Evolutionary conservation across 1,140 invertebrate species (phyloP).

Genomic region (Parapsyche elsis): DNA sequence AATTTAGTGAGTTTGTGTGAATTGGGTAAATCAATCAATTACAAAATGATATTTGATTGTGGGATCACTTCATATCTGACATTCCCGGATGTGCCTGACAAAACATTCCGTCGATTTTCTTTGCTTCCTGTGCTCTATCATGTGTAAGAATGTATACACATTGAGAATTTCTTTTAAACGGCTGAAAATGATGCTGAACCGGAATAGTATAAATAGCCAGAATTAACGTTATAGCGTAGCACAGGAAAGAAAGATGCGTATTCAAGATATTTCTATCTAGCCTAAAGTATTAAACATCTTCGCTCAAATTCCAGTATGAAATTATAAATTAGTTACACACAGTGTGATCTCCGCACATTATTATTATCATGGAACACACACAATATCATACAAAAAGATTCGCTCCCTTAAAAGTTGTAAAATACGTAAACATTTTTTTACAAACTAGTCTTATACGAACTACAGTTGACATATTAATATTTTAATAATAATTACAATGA

Average conservation of each 20-base stretch:
- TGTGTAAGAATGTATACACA: neutral
- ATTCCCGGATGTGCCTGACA: neutral
- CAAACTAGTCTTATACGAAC: slow-evolving; percentile 43
- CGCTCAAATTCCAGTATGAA: slow-evolving; percentile 40
- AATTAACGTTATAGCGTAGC: slow-evolving; percentile 7
- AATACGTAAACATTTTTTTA: slow-evolving; percentile 50
- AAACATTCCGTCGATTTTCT: neutral
- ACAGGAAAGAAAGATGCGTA: slow-evolving; percentile 39
- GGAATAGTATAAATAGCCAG: no score
- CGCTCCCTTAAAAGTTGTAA: slow-evolving; percentile 45
- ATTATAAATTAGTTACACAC: slow-evolving; percentile 53
- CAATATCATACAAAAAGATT: slow-evolving; percentile 55
- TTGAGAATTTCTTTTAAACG: no score
- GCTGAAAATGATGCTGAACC: no score
- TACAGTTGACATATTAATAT: slow-evolving; percentile 48
- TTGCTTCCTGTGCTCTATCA: neutral
- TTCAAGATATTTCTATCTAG: slow-evolving; percentile 39
- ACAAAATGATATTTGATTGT: no score
- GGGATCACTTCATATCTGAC: no score
- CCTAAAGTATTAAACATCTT: slow-evolving; percentile 39
- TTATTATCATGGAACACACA: slow-evolving; percentile 44
- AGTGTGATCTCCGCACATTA: slow-evolving; percentile 44
- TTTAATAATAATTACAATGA: slow-evolving; percentile 35
- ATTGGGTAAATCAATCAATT: no score
- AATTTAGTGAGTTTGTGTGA: no score